Evolutionary conservation across 2,888 invertebrate genomes (phyloP).

Genomic region (Gnatocerus cornutus): DNA sequence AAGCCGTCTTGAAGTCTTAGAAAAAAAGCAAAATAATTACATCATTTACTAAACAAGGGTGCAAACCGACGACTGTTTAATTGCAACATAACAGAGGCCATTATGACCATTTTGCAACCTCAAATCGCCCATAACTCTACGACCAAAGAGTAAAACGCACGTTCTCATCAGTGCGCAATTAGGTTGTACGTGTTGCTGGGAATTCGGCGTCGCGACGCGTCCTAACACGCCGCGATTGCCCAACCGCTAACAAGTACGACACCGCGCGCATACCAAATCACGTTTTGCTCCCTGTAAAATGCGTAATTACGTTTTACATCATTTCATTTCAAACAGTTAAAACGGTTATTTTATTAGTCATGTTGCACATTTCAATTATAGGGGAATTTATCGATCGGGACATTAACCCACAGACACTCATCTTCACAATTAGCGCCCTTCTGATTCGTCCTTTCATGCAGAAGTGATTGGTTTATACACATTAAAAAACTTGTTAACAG

Average conservation of each 20-base stretch:
- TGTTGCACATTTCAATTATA: constrained; percentile 49
- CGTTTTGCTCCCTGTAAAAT: constrained; percentile 66
- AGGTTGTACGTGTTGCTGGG: constrained; percentile 69
- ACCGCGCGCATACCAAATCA: constrained; percentile 68
- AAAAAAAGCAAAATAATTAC: background rate
- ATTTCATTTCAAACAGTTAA: constrained; percentile 61
- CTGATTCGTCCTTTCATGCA: no score
- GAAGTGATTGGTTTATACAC: no score
- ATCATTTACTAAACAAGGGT: constrained; percentile 17
- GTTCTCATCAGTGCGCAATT: constrained; percentile 70
- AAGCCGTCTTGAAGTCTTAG: constrained; percentile 29
- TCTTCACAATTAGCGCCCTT: background rate
- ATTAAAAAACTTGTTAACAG: no score
- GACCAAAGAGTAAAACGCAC: constrained; percentile 69
- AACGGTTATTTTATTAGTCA: constrained; percentile 50
- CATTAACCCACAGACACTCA: constrained; percentile 5
- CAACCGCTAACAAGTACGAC: constrained; percentile 68
- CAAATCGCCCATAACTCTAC: constrained; percentile 66
- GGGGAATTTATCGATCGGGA: constrained; percentile 35
- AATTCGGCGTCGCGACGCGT: constrained; percentile 62
- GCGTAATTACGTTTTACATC: constrained; percentile 66
- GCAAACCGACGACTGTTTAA: constrained; percentile 41
- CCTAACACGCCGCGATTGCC: constrained; percentile 55
- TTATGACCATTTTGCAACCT: constrained; percentile 60
- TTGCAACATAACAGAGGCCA: constrained; percentile 50